Evolutionary conservation across 30 jellyfish, hydroid and myxozoan species (phyloP).

Genomic region (Aurelia aurita): DNA sequence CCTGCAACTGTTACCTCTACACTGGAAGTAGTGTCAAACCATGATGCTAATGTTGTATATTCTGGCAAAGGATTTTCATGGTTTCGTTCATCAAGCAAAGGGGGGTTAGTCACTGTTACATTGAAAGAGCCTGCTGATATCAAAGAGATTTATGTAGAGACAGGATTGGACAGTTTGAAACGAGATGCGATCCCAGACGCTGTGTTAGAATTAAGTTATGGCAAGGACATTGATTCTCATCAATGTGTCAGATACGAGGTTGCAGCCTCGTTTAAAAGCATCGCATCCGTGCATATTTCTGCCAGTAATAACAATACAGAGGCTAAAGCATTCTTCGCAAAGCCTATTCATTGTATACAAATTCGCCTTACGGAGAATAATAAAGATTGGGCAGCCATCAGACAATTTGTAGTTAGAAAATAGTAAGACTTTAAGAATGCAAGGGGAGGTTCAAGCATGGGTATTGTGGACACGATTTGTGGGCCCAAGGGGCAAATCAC

Average conservation of each 20-base stretch:
- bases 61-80: conserved; percentile 48
- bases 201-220: conserved; percentile 36
- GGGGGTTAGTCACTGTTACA: conserved; percentile 19
- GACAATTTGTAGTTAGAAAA: conserved; percentile 9
- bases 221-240: background rate
- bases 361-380: conserved; percentile 47
- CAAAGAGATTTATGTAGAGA: conserved; percentile 25
- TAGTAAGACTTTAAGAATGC: background rate
- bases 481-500: no score
- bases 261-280: conserved; percentile 25
- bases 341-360: conserved; percentile 48
- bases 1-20: conserved; percentile 39
- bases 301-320: conserved; percentile 17
- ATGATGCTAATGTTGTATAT: conserved; percentile 20
- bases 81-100: conserved; percentile 27
- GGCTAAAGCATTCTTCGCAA: background rate
- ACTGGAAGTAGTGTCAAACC: background rate
- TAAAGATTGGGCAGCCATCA: conserved; percentile 33
- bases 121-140: conserved; percentile 18
- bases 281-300: conserved; percentile 11
- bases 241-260: conserved; percentile 25
- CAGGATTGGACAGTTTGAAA: conserved; percentile 42
- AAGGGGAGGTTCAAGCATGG: background rate
- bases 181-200: conserved; percentile 46
- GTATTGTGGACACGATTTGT: background rate